Evolutionary conservation across 2,888 invertebrate genomes (phyloP), one percentile per base, ranked within the genome.

Genomic region (Pilophorus perplexus): DNA sequence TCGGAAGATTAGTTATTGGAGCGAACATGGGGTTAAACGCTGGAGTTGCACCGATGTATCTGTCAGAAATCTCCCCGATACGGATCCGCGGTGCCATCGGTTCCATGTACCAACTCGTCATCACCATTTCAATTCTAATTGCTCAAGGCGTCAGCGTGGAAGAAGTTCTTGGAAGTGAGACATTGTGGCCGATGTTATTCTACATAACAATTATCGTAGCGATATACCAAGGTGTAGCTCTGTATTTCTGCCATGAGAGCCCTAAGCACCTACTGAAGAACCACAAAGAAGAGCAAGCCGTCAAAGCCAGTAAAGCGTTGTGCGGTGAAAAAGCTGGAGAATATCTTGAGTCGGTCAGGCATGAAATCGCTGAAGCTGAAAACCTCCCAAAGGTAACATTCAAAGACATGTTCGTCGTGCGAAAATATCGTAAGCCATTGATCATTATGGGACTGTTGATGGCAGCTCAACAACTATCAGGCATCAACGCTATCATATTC

Each of bases 391-490:
- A 84, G 75, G 86, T 89, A 27, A 87, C 86, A 0, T 75, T 91
- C 0, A 81, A 81, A 6, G 90, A 90, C 74, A 77, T 93, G 72
- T 78, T 89, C 67, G 78, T 81, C 12, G 88, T 87, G 77, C 78
- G 83, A 0, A 80, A 84, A 44, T 81, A 93, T 0, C 81, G 90
- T 0, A 87, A 85, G 74, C 93, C 93, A 0, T 79, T 93, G 12
- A 78, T 87, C 40, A 91, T 94, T 69, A 84, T 90, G n/a, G 78
- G 89, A 27, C 85, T 88, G 73, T 83, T 93, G 74, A 93, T 93
- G 89, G 75, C 93, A 1, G 88, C 91, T 0, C 93, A 93, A 75
- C 94, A 94, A 78, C 79, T 93, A 25, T 90, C 90, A 6, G 93
- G 93, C 2, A 92, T 93, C 75, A 93, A 93, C 77, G 90, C 90